phyloP scores from a whole-genome alignment of 2,113 vertebrate species.

The Gulo gulo region DNA sequence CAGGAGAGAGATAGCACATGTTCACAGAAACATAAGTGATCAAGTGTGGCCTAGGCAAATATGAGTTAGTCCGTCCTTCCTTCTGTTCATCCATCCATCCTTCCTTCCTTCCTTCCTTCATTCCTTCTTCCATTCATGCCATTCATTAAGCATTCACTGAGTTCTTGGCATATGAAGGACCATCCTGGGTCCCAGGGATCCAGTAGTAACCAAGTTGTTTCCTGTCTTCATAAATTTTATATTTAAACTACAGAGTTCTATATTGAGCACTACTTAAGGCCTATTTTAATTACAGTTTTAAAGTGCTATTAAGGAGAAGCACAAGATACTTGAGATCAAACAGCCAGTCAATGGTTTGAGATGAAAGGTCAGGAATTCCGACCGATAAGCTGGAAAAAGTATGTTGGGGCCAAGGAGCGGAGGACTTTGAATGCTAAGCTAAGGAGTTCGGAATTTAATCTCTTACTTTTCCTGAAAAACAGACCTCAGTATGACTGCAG shows the following conservation, averaged over 20 bases:
- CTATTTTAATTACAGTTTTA: not conserved
- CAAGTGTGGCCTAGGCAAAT: not conserved
- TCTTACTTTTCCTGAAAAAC: conserved; percentile 9
- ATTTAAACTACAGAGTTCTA: not conserved
- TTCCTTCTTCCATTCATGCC: no score
- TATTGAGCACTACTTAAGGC: not conserved
- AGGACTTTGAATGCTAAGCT: not conserved
- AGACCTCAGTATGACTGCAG: not conserved
- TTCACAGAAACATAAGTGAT: not conserved
- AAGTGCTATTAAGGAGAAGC: not conserved
- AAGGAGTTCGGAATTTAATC: not conserved
- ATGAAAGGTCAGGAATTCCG: not conserved
- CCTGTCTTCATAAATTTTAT: not conserved
- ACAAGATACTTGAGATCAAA: not conserved
- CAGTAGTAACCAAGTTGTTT: not conserved
- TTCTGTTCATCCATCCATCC: no score
- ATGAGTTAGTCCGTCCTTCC: no score
- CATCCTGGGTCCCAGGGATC: not conserved
- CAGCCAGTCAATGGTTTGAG: not conserved
- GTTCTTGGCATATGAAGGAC: not conserved
- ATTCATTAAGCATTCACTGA: not conserved
- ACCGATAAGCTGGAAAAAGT: not conserved
- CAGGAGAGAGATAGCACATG: not conserved
- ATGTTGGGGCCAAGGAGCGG: not conserved
- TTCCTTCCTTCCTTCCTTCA: no score